These are phyloP conservation scores for Zapornia atra DNA, from an alignment of 2,113 vertebrate genomes.

Conservation along the genomic window DNA sequence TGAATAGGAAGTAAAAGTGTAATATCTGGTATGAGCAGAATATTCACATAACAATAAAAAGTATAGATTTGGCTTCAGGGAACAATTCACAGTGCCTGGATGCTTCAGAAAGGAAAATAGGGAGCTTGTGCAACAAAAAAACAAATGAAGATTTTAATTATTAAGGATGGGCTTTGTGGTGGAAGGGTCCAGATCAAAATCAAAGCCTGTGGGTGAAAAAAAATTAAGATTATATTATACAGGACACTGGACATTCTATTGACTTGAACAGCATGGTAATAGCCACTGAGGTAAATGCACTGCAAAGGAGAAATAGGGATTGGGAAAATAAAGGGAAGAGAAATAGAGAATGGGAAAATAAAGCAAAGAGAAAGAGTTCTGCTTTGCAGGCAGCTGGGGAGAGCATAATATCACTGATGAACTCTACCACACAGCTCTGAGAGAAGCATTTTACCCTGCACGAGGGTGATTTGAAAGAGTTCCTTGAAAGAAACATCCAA, in stretches of 20 bases:
- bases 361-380: background rate
- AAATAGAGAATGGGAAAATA: background rate
- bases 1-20: constrained; percentile 62
- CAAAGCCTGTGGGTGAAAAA: constrained; percentile 37
- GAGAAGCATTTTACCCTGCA: background rate
- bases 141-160: constrained; percentile 60
- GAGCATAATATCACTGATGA: background rate
- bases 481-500: background rate
- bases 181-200: constrained; percentile 10
- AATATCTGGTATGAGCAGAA: constrained; percentile 60
- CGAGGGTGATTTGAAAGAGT: background rate
- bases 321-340: background rate
- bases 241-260: constrained; percentile 35
- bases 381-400: background rate
- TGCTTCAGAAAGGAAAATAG: constrained; percentile 3
- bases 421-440: background rate
- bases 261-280: constrained; percentile 44
- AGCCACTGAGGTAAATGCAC: constrained; percentile 7
- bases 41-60: constrained; percentile 72
- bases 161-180: background rate
- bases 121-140: constrained; percentile 57
- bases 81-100: constrained; percentile 38
- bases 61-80: constrained; percentile 74
- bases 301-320: background rate
- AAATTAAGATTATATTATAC: background rate